Evolutionary conservation across 35 echinoderm and acorn worm genomes (phyloP).

Genomic region (Strongylocentrotus purpuratus): DNA sequence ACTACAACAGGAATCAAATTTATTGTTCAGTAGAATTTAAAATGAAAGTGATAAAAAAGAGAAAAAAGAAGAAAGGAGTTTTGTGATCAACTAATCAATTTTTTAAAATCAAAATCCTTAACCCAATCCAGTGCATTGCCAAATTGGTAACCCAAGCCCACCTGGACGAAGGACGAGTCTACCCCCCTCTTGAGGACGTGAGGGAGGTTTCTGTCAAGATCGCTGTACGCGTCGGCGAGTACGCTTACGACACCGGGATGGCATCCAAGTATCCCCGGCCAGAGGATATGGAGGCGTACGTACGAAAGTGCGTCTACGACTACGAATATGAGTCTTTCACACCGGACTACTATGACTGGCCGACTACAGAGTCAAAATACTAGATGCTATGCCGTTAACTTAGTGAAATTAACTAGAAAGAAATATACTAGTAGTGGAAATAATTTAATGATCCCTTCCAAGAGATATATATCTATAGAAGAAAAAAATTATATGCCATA

Average conservation of each 20-base stretch:
- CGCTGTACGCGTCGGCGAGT: slow-evolving; percentile 68
- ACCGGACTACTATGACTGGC: slow-evolving; percentile 90
- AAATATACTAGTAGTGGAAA: neutral
- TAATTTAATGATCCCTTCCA: neutral
- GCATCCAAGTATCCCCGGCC: slow-evolving; percentile 81
- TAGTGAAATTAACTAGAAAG: neutral
- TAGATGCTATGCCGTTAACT: neutral
- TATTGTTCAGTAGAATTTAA: too few species aligned
- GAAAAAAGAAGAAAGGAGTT: too few species aligned
- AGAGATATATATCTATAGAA: neutral
- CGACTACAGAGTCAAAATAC: neutral
- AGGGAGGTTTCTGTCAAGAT: slow-evolving; percentile 94
- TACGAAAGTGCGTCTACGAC: slow-evolving; percentile 75
- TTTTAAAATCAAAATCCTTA: neutral
- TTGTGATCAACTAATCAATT: too few species aligned
- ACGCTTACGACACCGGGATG: slow-evolving; percentile 67
- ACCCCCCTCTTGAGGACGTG: slow-evolving; percentile 83
- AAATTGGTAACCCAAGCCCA: slow-evolving; percentile 77
- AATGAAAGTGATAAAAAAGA: too few species aligned
- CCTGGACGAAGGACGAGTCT: slow-evolving; percentile 89
- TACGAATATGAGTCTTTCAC: slow-evolving; percentile 79
- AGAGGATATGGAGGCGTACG: slow-evolving; percentile 70
- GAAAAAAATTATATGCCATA: neutral
- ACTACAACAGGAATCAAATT: too few species aligned
- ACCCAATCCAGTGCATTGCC: slow-evolving; percentile 66